These are phyloP conservation scores for Philypnodon macrostomus DNA, from an alignment of 2,797 vertebrate genomes.

Conservation along the genomic window DNA sequence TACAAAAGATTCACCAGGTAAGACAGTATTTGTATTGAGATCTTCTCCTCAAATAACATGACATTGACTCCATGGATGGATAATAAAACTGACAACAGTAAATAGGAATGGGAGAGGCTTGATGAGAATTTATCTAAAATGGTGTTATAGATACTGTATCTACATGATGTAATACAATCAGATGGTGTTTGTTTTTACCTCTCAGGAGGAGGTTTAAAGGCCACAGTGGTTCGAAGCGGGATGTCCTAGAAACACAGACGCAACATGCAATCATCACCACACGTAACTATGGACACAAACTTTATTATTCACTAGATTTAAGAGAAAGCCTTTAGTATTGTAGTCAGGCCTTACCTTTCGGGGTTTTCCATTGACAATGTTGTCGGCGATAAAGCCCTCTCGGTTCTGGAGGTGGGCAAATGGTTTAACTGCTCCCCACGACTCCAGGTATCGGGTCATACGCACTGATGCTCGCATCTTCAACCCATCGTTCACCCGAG, in stretches of 20 bases:
- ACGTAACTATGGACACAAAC: no score
- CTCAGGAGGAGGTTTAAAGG: conserved; percentile 76
- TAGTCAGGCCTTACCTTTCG: no score
- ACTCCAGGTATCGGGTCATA: conserved; percentile 96
- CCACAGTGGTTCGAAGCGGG: conserved; percentile 76
- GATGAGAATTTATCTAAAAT: no score
- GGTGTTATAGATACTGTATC: no score
- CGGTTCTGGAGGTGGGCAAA: conserved; percentile 92
- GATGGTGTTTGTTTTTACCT: conserved; percentile 74
- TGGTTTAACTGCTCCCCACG: conserved; percentile 95
- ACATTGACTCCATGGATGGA: no score
- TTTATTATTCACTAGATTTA: no score
- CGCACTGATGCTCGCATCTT: conserved; percentile 95
- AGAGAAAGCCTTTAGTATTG: no score
- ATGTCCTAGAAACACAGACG: conserved; percentile 89
- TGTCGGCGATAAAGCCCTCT: conserved; percentile 83
- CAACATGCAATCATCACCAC: neutral
- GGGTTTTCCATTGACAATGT: conserved; percentile 76
- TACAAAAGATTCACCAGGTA: no score
- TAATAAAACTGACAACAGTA: no score
- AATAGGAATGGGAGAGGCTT: no score
- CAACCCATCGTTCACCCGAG: conserved; percentile 84
- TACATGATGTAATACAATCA: neutral
- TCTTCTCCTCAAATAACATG: no score
- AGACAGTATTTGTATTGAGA: no score